These are phyloP conservation scores for Drosophila oshimai DNA, from an alignment of 1,140 invertebrate species.

Conservation along the genomic window DNA sequence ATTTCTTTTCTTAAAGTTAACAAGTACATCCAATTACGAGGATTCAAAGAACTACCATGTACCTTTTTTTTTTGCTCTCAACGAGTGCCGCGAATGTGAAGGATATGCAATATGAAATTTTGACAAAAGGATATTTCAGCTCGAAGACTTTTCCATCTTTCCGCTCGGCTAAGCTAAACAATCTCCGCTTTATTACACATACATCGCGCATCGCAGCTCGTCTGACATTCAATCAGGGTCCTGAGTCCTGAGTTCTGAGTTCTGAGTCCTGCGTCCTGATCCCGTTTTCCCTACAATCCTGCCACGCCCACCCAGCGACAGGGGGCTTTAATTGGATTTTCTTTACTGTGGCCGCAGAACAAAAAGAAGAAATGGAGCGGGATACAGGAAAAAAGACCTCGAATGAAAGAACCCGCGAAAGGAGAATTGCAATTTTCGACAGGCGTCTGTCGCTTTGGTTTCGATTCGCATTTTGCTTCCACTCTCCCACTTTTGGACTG, in stretches of 20 bases:
- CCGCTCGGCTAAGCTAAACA: constrained; percentile 56
- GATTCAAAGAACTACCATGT: too few species aligned
- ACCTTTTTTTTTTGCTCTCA: background rate
- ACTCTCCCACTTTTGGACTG: background rate
- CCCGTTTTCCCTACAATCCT: background rate
- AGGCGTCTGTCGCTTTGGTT: constrained; percentile 70
- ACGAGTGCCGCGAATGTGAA: background rate
- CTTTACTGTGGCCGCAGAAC: constrained; percentile 61
- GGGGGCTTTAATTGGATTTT: constrained; percentile 79
- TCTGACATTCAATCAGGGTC: constrained; percentile 76
- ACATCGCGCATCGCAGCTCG: constrained; percentile 48
- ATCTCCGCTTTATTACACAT: constrained; percentile 78
- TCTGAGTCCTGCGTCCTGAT: constrained; percentile 2
- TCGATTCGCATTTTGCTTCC: constrained; percentile 55
- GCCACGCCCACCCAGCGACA: constrained; percentile 64
- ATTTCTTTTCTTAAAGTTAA: too few species aligned
- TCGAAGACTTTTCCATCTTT: constrained; percentile 40
- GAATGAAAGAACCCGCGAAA: constrained; percentile 40
- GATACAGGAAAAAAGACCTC: background rate
- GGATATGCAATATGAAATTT: constrained; percentile 23
- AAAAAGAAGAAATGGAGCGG: constrained; percentile 21
- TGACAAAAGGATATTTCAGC: constrained; percentile 27
- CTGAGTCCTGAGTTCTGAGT: constrained; percentile 14
- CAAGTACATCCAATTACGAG: background rate
- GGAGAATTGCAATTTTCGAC: constrained; percentile 79